Percentiles rank a stretch among this genome's conserved stretches.
These are phyloP conservation scores for Drosophila chauvacae DNA, from an alignment of 1,140 invertebrate genomes.

Conservation along the genomic window DNA sequence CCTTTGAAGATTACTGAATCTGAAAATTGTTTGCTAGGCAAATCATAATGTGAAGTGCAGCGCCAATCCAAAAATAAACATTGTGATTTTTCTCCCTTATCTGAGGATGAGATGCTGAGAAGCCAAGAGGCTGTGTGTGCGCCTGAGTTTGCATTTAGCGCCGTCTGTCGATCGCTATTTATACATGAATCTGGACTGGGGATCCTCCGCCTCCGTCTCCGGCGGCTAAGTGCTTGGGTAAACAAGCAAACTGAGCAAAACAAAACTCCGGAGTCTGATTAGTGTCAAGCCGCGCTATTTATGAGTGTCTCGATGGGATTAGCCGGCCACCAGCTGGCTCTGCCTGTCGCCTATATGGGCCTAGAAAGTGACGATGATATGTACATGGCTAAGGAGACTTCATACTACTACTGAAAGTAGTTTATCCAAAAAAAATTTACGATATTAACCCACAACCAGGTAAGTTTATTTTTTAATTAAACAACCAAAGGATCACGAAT, in stretches of 20 bases:
- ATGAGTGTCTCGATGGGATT: constrained; percentile 47
- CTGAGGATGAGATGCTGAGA: neutral
- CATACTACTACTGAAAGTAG: too few species aligned
- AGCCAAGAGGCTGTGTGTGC: neutral
- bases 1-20: constrained; percentile 21
- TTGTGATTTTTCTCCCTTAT: constrained; percentile 30
- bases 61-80: constrained; percentile 29
- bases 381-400: too few species aligned
- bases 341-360: constrained; percentile 7
- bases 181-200: constrained; percentile 5
- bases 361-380: neutral
- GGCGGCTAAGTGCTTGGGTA: constrained; percentile 34
- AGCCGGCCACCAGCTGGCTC: constrained; percentile 30
- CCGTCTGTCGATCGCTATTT: constrained; percentile 41
- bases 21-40: neutral
- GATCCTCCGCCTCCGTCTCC: constrained; percentile 21
- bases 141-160: constrained; percentile 44
- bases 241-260: constrained; percentile 45
- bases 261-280: constrained; percentile 44
- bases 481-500: constrained; percentile 69
- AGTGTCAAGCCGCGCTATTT: constrained; percentile 56
- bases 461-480: neutral
- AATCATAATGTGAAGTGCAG: constrained; percentile 17
- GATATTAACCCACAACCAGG: neutral
- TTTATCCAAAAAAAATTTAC: too few species aligned